Percentiles rank a stretch among this genome's conserved stretches.
phyloP scores from a whole-genome alignment of 2,797 vertebrate genomes.

The Staurois parvus region DNA sequence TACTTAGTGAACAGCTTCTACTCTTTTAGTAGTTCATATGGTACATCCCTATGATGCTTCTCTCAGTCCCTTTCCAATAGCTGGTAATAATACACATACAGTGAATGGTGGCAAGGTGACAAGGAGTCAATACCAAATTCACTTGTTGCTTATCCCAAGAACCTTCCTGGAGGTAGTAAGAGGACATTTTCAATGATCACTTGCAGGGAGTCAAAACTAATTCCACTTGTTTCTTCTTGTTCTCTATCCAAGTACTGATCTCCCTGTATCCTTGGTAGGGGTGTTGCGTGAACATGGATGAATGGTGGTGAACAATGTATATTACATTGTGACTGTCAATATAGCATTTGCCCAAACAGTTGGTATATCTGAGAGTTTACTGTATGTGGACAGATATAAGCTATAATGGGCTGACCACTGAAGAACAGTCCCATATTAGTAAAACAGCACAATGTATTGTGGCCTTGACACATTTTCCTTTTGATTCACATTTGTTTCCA shows the following conservation, averaged over 20 bases:
- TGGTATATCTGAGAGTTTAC: background rate
- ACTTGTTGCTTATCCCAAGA: background rate
- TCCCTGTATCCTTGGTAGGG: no score
- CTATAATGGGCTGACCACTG: background rate
- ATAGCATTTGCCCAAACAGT: background rate
- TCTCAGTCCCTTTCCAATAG: no score
- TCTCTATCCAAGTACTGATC: background rate
- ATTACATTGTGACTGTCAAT: no score
- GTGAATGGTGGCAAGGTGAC: no score
- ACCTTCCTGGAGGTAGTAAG: background rate
- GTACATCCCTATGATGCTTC: no score
- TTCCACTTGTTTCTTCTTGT: no score
- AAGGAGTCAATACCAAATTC: no score
- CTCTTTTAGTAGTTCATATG: no score
- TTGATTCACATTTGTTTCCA: no score
- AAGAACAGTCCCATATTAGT: background rate
- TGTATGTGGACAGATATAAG: background rate
- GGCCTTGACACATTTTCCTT: no score
- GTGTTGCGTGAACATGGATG: background rate
- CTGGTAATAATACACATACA: no score
- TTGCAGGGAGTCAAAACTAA: background rate
- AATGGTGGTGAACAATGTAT: background rate
- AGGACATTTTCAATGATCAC: background rate
- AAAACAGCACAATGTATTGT: background rate
- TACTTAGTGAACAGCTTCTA: no score